Percentiles rank a stretch among this genome's conserved stretches.
Conservation (phyloP, 2,888 invertebrate species). For the Morpho deidamia region DNA sequence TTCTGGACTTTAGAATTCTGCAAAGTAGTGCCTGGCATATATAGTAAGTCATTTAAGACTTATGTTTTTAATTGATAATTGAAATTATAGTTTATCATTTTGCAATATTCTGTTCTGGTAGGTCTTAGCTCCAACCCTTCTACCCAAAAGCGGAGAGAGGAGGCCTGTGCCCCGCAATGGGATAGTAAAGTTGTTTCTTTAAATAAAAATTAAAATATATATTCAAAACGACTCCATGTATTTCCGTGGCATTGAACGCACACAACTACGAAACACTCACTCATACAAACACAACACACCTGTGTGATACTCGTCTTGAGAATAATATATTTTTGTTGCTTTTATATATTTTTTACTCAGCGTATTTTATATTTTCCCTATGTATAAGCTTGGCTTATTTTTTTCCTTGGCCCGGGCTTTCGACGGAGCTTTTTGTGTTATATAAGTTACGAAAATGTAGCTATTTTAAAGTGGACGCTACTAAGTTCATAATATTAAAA, state of each 20-base stretch:
- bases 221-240: slow-evolving; percentile 34
- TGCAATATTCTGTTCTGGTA: too few relatives aligned
- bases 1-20: too few relatives aligned
- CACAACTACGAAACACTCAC: slow-evolving; percentile 31
- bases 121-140: too few relatives aligned
- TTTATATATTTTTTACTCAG: slow-evolving; percentile 69
- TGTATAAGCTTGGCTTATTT: slow-evolving; percentile 37
- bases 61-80: too few relatives aligned
- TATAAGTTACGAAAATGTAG: slow-evolving; percentile 1
- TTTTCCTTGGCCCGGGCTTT: slow-evolving; percentile 32
- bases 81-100: too few relatives aligned
- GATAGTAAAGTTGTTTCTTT: too few relatives aligned
- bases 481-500: too few relatives aligned
- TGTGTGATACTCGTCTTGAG: slow-evolving; percentile 66
- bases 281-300: slow-evolving; percentile 41
- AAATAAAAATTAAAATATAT: not conserved
- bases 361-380: slow-evolving; percentile 75
- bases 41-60: too few relatives aligned
- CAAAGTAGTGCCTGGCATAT: too few relatives aligned
- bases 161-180: too few relatives aligned
- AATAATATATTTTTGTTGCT: slow-evolving; percentile 78
- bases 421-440: slow-evolving; percentile 26
- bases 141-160: too few relatives aligned
- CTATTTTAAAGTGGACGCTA: not conserved
- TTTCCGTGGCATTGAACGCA: slow-evolving; percentile 35